phyloP scores from a whole-genome alignment of 2,797 vertebrate genomes.

The Botia kubotai region DNA sequence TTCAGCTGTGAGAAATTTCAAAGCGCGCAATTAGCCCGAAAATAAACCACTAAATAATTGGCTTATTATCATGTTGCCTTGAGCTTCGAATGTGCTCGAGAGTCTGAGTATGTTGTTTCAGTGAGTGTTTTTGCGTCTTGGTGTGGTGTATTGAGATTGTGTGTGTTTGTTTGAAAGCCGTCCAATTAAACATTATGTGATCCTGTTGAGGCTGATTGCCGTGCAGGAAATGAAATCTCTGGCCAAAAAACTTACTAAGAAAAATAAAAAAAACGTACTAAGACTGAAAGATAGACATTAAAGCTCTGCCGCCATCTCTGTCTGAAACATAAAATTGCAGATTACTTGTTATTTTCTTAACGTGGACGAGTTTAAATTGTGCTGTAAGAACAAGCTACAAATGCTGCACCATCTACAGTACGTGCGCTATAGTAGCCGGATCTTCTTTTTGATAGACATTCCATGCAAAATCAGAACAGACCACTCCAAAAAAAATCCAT shows the following conservation, averaged over 20 bases:
- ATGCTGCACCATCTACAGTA: no score
- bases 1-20: conserved; percentile 26
- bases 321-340: no score
- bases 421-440: no score
- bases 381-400: not conserved
- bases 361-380: no score
- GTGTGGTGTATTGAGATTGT: not conserved
- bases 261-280: conserved; percentile 51
- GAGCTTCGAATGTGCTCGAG: conserved; percentile 55
- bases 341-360: no score
- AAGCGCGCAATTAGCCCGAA: conserved; percentile 38
- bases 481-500: no score
- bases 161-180: conserved; percentile 54
- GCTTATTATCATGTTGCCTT: conserved; percentile 46
- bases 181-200: conserved; percentile 60
- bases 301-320: conserved; percentile 18
- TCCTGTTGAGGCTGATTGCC: conserved; percentile 77
- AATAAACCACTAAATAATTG: conserved; percentile 49
- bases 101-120: conserved; percentile 61
- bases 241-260: conserved; percentile 57
- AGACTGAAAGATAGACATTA: conserved; percentile 78
- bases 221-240: conserved; percentile 80
- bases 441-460: no score
- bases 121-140: conserved; percentile 40
- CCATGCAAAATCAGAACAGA: no score